phyloP scores from a whole-genome alignment of 2,888 invertebrate genomes.

The Rhingia rostrata region DNA sequence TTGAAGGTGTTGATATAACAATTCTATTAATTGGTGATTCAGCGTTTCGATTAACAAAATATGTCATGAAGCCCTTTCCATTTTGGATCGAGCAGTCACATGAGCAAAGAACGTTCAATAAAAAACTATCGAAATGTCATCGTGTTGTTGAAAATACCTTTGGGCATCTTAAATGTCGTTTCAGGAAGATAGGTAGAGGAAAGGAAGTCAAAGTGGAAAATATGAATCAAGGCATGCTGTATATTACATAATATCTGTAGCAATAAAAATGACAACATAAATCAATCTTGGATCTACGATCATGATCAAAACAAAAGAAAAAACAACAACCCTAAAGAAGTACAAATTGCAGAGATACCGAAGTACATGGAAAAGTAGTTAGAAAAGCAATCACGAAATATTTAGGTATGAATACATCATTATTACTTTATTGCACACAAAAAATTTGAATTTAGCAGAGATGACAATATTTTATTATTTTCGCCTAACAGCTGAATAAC shows the following conservation, averaged over 20 bases:
- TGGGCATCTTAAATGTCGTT: constrained; percentile 38
- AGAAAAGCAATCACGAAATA: constrained; percentile 24
- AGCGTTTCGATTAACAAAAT: too few relatives aligned
- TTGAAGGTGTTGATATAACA: constrained; percentile 49
- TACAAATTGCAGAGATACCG: constrained; percentile 5
- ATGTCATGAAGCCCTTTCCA: too few relatives aligned
- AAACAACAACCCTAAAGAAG: constrained; percentile 12
- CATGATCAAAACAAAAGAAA: constrained; percentile 19
- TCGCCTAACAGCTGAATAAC: constrained; percentile 24
- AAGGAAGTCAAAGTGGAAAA: constrained; percentile 27
- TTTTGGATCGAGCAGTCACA: constrained; percentile 27
- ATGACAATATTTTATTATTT: constrained; percentile 18
- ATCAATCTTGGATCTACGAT: constrained; percentile 9
- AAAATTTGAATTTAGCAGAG: constrained; percentile 7
- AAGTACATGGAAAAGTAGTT: constrained; percentile 7
- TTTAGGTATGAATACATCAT: constrained; percentile 14
- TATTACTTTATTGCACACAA: too few relatives aligned
- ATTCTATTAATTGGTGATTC: constrained; percentile 62
- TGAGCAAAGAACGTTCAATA: constrained; percentile 27
- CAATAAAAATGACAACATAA: constrained; percentile 4
- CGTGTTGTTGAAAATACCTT: constrained; percentile 37
- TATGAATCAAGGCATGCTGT: constrained; percentile 11
- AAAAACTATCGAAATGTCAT: too few relatives aligned
- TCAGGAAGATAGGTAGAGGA: constrained; percentile 29
- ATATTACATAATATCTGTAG: constrained; percentile 35